Evolutionary conservation across 2,113 vertebrate species (phyloP), one percentile per base, ranked within the genome.

Genomic region (Colinus virginianus): DNA sequence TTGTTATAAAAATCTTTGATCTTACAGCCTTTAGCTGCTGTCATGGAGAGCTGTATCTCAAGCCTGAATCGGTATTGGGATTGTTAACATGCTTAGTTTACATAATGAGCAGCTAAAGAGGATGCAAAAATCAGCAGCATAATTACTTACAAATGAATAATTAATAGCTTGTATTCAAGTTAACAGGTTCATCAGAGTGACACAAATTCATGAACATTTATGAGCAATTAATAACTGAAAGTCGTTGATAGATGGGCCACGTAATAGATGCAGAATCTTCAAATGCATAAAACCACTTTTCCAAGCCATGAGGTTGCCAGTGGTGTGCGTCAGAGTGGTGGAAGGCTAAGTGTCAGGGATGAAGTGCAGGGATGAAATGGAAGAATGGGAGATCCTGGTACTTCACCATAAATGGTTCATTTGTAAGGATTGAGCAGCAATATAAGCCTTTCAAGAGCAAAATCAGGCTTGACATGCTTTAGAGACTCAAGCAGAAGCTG

Each of bases 121-220:
- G 51, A 91, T 92, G 88, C 90, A 94, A 91, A 92, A 95, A 84
- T 93, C 88, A 96, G 90, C 84, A 88, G 88, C 77, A 43, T 95
- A 95, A 96, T 95, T 94, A 87, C 88, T 90, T 92, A 77, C 78
- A 97, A 94, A 97, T 97, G 96, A 97, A 96, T 96, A 97, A 96
- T 97, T 94, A 95, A 97, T 94, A 78, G 69, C 42, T 92, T 93
- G 72, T 79, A 70, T 84, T 93, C 38, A 1, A 95, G 83, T 86
- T 88, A 94, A 91, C 84, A 96, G 84, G 86, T 87, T 96, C 94
- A 96, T 95, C 89, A 93, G 89, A 81, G 80, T 90, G 91, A 90
- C 87, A 95, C 36, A 87, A 94, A 96, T 95, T 96, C 95, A 96
- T 91, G 90, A 96, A 94, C 95, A 96, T 96, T 97, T 97, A 96